Evolutionary conservation across 2,797 vertebrate species (phyloP), one percentile per base, ranked within the genome.

Genomic region (Cephalopachus bancanus): DNA sequence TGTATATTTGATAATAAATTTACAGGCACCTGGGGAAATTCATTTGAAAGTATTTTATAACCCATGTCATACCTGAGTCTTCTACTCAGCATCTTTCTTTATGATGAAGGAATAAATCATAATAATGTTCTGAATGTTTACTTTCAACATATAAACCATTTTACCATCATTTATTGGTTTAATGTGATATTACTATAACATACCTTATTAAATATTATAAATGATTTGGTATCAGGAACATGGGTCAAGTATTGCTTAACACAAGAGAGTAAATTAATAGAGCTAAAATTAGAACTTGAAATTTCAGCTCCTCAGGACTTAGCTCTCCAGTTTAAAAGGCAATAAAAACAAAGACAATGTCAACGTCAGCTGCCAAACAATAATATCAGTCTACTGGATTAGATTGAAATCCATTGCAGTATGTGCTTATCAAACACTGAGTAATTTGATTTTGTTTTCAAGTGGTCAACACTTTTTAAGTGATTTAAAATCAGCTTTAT

Each of bases 361-460:
- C 81, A 37, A 6, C 51, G 4, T 17, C 22, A 74, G 24, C 51
- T 72, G 10, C 51, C 20, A 30, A 92, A 89, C 44, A 79, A 71
- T 79, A 89, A 65, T 93, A 89, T 78, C 72, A 93, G 57, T 86
- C 67, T 75, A 30, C 37, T 86, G 79, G 15, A 71, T 93, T 80
- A 72, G 30, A 75, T 59, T 92, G 64, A 74, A 78, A 37, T 69
- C 71, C 12, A 72, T 65, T 87, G 17, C 49, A 83, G 44, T 71
- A 62, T 93, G 30, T 28, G 59, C 7, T 88, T 59, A 65, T 49
- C n/a, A 81, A 57, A 59, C 22, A 33, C 19, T n/a, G 59, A 80
- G 17, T 71, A 57, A 84, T 90, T 85, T 94, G 28, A 92, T 89
- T 97, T 94, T 22, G 88, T 80, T 94, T 95, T 53, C 55, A 89